Evolutionary conservation across 2,113 vertebrate species (phyloP).

Genomic region (Lucifuga dentata): DNA sequence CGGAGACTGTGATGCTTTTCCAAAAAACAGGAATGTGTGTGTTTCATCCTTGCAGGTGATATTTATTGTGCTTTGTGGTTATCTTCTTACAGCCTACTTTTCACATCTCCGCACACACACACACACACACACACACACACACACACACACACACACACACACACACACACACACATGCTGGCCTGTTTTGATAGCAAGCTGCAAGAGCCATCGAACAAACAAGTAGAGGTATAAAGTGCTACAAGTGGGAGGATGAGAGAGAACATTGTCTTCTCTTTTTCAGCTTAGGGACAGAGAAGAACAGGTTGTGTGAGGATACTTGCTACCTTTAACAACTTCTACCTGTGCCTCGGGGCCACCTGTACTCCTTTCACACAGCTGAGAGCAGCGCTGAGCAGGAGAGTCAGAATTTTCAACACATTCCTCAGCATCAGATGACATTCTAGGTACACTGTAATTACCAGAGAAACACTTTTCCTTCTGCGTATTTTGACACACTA

Average conservation of each 20-base stretch:
- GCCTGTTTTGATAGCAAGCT: slow-evolving; percentile 54
- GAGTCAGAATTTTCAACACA: slow-evolving; percentile 45
- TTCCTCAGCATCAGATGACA: slow-evolving; percentile 56
- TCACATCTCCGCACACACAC: slow-evolving; percentile 2
- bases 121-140: too few relatives aligned
- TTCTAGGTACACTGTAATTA: slow-evolving; percentile 37
- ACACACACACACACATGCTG: slow-evolving; percentile 56
- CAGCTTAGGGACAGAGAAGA: slow-evolving; percentile 70
- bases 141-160: too few relatives aligned
- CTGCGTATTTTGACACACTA: slow-evolving; percentile 34
- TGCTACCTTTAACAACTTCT: slow-evolving; percentile 70
- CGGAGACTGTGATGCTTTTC: slow-evolving; percentile 51
- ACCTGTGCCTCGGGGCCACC: slow-evolving; percentile 66
- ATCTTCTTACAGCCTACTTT: slow-evolving; percentile 54
- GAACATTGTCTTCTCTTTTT: slow-evolving; percentile 77
- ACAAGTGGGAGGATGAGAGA: slow-evolving; percentile 77
- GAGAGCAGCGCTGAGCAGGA: slow-evolving; percentile 41
- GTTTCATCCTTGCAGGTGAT: slow-evolving; percentile 64
- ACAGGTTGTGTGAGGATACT: slow-evolving; percentile 77
- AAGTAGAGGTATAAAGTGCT: slow-evolving; percentile 73
- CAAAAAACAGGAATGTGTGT: slow-evolving; percentile 55
- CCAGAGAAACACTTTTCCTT: slow-evolving; percentile 18
- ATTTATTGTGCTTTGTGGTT: slow-evolving; percentile 52
- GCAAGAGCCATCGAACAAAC: slow-evolving; percentile 64
- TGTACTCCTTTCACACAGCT: slow-evolving; percentile 49